Percentiles rank a stretch among this genome's conserved stretches.
Conservation (phyloP, 2,888 invertebrate genomes). For the Emmelina monodactyla region DNA sequence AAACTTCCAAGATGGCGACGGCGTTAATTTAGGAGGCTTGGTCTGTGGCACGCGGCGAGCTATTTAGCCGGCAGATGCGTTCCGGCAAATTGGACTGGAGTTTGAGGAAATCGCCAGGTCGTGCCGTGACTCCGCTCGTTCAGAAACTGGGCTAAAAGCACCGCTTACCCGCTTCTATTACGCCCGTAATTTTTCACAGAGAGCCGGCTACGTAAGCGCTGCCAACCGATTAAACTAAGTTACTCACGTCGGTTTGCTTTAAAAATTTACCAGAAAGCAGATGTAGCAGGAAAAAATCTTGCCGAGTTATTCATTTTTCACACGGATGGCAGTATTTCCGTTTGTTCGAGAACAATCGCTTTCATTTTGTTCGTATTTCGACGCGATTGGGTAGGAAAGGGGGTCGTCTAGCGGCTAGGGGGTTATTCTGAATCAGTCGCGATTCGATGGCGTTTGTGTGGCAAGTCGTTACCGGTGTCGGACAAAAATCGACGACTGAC, state of each 20-base stretch:
- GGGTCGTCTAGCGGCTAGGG: slow-evolving; percentile 16
- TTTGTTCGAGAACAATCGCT: slow-evolving; percentile 45
- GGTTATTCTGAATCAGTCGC: slow-evolving; percentile 34
- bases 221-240: no score
- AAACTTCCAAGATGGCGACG: slow-evolving; percentile 9
- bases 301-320: slow-evolving; percentile 45
- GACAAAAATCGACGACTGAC: slow-evolving; percentile 18
- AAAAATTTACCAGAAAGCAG: slow-evolving; percentile 21
- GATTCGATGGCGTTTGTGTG: slow-evolving; percentile 28
- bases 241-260: no score
- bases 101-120: slow-evolving; percentile 40
- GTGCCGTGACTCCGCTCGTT: slow-evolving; percentile 37
- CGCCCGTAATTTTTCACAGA: slow-evolving; percentile 39
- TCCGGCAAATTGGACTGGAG: slow-evolving; percentile 36
- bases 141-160: slow-evolving; percentile 46
- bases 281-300: slow-evolving; percentile 23
- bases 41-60: slow-evolving; percentile 21
- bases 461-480: slow-evolving; percentile 46
- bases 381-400: slow-evolving; percentile 29
- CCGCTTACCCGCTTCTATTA: slow-evolving; percentile 28
- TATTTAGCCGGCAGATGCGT: slow-evolving; percentile 40
- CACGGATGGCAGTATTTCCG: slow-evolving; percentile 37
- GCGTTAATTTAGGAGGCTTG: slow-evolving; percentile 2
- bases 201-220: no score
- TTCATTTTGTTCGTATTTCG: slow-evolving; percentile 32